phyloP scores from a whole-genome alignment of 2,888 invertebrate species.

The Sisyra nigra region DNA sequence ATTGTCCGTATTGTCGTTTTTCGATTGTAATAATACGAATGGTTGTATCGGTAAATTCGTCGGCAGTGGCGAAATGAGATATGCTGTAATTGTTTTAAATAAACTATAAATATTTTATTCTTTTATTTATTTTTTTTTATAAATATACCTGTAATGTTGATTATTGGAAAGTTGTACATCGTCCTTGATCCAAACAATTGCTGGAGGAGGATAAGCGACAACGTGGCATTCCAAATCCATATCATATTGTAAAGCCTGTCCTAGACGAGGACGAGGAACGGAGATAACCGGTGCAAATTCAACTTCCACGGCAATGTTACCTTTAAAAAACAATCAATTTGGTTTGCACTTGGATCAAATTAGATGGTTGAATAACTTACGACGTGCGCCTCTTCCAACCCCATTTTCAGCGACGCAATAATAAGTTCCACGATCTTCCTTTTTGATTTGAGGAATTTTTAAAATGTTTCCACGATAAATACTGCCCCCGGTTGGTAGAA shows the following conservation, averaged over 20 bases:
- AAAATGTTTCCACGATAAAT: conserved; percentile 69
- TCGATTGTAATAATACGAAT: conserved; percentile 80
- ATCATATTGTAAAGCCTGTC: conserved; percentile 81
- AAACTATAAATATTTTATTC: conserved; percentile 4
- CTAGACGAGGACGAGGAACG: conserved; percentile 66
- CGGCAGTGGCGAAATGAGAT: conserved; percentile 81
- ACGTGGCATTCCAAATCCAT: conserved; percentile 91
- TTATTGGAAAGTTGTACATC: conserved; percentile 68
- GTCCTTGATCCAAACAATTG: conserved; percentile 82
- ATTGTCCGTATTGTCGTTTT: conserved; percentile 74
- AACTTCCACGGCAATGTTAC: conserved; percentile 76
- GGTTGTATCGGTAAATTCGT: conserved; percentile 84
- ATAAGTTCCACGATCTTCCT: conserved; percentile 84
- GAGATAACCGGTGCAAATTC: conserved; percentile 80
- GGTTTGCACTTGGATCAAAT: background rate
- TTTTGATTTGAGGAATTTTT: conserved; percentile 59
- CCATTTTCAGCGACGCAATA: conserved; percentile 87
- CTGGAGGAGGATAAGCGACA: conserved; percentile 87
- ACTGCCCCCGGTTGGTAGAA: conserved; percentile 79
- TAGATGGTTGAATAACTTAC: conserved; percentile 21
- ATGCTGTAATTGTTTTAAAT: conserved; percentile 38
- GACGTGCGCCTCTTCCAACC: conserved; percentile 67
- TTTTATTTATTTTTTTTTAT: background rate
- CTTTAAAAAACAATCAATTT: conserved; percentile 16
- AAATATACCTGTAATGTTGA: conserved; percentile 57